phyloP scores from a whole-genome alignment of 1,140 invertebrate genomes.

The Drosophila triauraria region DNA sequence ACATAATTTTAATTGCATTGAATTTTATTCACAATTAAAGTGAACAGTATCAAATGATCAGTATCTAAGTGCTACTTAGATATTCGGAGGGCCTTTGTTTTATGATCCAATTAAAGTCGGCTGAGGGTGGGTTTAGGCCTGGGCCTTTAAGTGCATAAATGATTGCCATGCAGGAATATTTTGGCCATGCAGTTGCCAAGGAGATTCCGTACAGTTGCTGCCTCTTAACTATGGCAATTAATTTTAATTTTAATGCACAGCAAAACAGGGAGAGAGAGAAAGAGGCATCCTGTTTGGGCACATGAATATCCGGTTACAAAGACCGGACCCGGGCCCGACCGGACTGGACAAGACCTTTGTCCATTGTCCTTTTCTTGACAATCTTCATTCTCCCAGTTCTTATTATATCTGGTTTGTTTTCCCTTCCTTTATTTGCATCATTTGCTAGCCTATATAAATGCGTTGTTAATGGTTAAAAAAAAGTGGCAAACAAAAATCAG shows the following conservation, averaged over 20 bases:
- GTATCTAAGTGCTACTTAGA: neutral
- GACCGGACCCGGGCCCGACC: neutral
- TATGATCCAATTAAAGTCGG: conserved; percentile 58
- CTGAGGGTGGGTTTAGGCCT: conserved; percentile 13
- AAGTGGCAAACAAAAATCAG: neutral
- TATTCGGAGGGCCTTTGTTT: conserved; percentile 46
- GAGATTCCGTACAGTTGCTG: conserved; percentile 14
- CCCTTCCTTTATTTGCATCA: conserved; percentile 35
- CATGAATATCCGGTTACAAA: conserved; percentile 61
- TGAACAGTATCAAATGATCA: conserved; percentile 9
- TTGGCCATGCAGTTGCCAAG: conserved; percentile 18
- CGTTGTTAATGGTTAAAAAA: conserved; percentile 38
- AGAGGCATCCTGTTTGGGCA: conserved; percentile 40
- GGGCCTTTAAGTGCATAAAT: conserved; percentile 64
- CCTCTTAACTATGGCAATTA: conserved; percentile 25
- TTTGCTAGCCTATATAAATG: conserved; percentile 68
- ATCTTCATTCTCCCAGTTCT: conserved; percentile 7
- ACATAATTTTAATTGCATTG: conserved; percentile 43
- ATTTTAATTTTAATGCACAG: conserved; percentile 49
- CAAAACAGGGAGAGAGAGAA: neutral
- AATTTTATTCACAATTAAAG: conserved; percentile 64
- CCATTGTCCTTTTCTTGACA: conserved; percentile 13
- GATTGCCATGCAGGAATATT: conserved; percentile 48
- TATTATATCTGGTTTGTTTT: conserved; percentile 21
- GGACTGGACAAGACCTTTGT: conserved; percentile 12